A percentile compares a stretch with the other conserved stretches of the same genome.
phyloP scores from a whole-genome alignment of 1,140 invertebrate species.

The Drosophila nigromelanica region DNA sequence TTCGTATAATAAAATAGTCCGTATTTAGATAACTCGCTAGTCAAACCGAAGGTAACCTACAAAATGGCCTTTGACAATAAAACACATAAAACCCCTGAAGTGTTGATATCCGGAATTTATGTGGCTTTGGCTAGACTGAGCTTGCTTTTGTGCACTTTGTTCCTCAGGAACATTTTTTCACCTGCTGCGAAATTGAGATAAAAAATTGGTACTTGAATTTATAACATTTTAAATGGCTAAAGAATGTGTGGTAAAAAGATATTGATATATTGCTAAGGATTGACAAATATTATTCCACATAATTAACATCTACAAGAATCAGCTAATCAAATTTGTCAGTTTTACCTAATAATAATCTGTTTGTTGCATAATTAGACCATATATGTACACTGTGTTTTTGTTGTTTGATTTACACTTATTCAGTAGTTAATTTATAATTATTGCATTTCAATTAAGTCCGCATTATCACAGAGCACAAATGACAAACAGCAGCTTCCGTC shows the following conservation, averaged over 20 bases:
- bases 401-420: neutral
- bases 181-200: neutral
- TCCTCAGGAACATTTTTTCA: neutral
- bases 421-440: neutral
- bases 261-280: too few species aligned
- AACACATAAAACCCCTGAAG: neutral
- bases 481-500: neutral
- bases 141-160: neutral
- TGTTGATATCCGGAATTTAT: conserved; percentile 2
- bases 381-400: too few species aligned
- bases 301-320: too few species aligned
- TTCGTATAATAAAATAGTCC: too few species aligned
- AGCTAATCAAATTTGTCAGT: too few species aligned
- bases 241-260: neutral
- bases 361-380: too few species aligned
- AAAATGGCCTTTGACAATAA: neutral
- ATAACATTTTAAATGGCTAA: neutral
- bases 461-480: neutral
- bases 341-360: too few species aligned
- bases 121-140: neutral
- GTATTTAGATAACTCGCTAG: too few species aligned
- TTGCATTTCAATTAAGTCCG: conserved; percentile 1
- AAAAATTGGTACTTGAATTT: neutral
- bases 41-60: neutral
- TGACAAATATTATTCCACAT: too few species aligned